phyloP scores from a whole-genome alignment of 2,888 invertebrate species.

The Pollenia angustigena region DNA sequence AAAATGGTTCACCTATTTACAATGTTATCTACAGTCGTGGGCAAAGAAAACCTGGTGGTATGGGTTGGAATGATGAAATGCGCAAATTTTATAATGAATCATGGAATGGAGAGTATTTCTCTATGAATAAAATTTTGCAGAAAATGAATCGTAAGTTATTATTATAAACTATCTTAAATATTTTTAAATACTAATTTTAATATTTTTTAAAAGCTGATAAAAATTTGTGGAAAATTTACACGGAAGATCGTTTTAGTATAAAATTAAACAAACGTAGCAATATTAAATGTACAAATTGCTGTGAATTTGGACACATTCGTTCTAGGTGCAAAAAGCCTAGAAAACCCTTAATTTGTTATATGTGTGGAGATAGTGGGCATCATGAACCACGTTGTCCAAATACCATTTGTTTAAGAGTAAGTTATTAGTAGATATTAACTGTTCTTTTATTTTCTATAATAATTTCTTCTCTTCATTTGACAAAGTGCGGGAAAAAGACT shows the following conservation, averaged over 20 bases:
- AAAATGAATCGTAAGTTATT: slow-evolving; percentile 87
- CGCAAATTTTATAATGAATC: slow-evolving; percentile 88
- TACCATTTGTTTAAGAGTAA: slow-evolving; percentile 89
- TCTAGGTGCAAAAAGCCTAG: slow-evolving; percentile 86
- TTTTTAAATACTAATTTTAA: slow-evolving; percentile 2
- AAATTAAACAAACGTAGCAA: slow-evolving; percentile 76
- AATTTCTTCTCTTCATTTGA: slow-evolving; percentile 74
- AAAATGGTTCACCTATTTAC: slow-evolving; percentile 60
- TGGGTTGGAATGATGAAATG: slow-evolving; percentile 85
- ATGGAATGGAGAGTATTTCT: slow-evolving; percentile 88
- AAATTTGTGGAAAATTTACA: slow-evolving; percentile 80
- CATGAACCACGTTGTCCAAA: slow-evolving; percentile 88
- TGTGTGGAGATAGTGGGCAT: slow-evolving; percentile 89
- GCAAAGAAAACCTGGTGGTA: slow-evolving; percentile 63
- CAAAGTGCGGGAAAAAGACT: slow-evolving; percentile 88
- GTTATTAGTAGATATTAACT: slow-evolving; percentile 73
- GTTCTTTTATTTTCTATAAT: not conserved
- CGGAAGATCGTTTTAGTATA: slow-evolving; percentile 79
- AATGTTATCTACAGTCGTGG: slow-evolving; percentile 74
- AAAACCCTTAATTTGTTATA: slow-evolving; percentile 86
- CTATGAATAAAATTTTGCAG: slow-evolving; percentile 86
- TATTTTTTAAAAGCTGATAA: slow-evolving; percentile 72
- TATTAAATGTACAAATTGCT: slow-evolving; percentile 87
- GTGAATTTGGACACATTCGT: slow-evolving; percentile 87
- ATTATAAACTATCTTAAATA: not conserved